These are phyloP conservation scores for Formica aserva DNA, from an alignment of 2,888 invertebrate genomes.

Conservation along the genomic window DNA sequence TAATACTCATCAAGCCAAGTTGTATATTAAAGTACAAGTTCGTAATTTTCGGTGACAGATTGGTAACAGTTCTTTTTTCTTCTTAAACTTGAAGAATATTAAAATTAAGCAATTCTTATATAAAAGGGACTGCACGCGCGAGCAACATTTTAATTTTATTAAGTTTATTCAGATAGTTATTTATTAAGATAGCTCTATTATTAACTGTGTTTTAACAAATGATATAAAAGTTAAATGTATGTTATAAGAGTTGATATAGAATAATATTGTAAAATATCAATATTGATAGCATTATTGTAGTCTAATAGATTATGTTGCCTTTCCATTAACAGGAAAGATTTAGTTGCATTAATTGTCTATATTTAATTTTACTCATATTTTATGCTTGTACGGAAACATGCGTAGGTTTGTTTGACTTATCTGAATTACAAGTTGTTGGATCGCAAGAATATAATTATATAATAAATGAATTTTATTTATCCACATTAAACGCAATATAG, in stretches of 20 bases:
- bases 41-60: neutral
- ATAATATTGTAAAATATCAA: neutral
- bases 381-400: neutral
- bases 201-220: neutral
- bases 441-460: slow-evolving; percentile 23
- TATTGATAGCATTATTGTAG: neutral
- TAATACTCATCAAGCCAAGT: neutral
- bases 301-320: neutral
- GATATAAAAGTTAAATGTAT: neutral
- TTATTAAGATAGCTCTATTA: neutral
- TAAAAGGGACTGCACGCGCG: neutral
- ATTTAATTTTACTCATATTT: slow-evolving; percentile 22
- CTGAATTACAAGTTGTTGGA: neutral
- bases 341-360: slow-evolving; percentile 14
- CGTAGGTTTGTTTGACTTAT: slow-evolving; percentile 3
- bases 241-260: neutral
- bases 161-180: neutral
- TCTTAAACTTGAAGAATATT: neutral
- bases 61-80: neutral
- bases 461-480: neutral
- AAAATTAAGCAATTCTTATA: neutral
- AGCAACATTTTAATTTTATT: neutral
- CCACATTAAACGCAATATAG: neutral
- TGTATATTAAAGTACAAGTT: neutral
- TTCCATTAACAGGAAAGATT: neutral